Conservation (phyloP, 2,113 vertebrate species). For the Anser brachyrhynchus region DNA sequence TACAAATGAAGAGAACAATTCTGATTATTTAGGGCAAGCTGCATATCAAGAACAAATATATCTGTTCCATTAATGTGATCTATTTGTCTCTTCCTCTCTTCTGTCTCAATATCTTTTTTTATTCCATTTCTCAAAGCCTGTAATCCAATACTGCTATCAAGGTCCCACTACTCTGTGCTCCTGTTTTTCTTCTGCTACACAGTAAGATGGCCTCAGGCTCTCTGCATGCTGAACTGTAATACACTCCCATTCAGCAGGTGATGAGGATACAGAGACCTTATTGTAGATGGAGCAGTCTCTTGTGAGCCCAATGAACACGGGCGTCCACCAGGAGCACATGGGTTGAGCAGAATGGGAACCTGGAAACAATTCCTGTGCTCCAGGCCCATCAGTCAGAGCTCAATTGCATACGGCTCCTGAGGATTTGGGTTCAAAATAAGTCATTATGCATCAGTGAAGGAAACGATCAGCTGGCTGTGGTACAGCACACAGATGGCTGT, state of each 20-base stretch:
- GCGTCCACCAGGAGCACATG: neutral
- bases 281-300: neutral
- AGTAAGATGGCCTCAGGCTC: neutral
- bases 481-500: slow-evolving; percentile 4
- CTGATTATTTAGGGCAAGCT: neutral
- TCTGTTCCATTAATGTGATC: neutral
- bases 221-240: neutral
- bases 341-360: neutral
- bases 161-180: neutral
- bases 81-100: neutral
- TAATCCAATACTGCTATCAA: neutral
- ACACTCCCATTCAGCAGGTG: neutral
- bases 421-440: neutral
- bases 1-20: neutral
- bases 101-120: neutral
- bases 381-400: neutral
- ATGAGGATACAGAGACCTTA: neutral
- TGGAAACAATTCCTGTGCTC: neutral
- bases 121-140: neutral
- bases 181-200: neutral
- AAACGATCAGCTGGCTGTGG: neutral
- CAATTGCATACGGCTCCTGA: neutral
- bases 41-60: neutral
- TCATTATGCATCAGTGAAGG: neutral
- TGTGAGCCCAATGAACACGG: neutral